Evolutionary conservation across 2,888 invertebrate genomes (phyloP).

Genomic region (Taenaris catops): DNA sequence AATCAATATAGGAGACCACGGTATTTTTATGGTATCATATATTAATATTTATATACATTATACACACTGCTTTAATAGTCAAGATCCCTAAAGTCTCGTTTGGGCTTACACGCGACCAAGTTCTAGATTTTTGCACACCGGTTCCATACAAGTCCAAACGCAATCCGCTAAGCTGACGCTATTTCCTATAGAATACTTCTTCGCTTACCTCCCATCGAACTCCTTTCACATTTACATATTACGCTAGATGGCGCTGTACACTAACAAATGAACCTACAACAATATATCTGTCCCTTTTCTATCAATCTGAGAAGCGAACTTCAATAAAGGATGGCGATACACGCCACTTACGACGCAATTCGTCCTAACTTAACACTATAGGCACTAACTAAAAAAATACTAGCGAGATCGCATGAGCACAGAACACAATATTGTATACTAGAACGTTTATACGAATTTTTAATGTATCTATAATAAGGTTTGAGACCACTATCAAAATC

Average conservation of each 20-base stretch:
- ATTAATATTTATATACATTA: slow-evolving; percentile 1
- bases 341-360: slow-evolving; percentile 48
- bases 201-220: slow-evolving; percentile 5
- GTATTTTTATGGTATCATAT: not conserved
- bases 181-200: too few relatives aligned
- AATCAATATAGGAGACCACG: not conserved
- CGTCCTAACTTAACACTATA: slow-evolving; percentile 68
- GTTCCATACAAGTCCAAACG: too few relatives aligned
- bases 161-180: too few relatives aligned
- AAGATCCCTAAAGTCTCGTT: slow-evolving; percentile 3
- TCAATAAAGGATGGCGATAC: slow-evolving; percentile 30
- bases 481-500: too few relatives aligned
- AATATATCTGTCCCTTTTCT: slow-evolving; percentile 28
- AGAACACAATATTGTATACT: slow-evolving; percentile 55
- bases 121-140: too few relatives aligned
- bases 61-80: slow-evolving; percentile 5
- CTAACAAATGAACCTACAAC: slow-evolving; percentile 38
- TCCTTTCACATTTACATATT: slow-evolving; percentile 21
- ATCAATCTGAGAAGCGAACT: slow-evolving; percentile 29
- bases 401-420: slow-evolving; percentile 78
- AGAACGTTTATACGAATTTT: slow-evolving; percentile 6
- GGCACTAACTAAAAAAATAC: slow-evolving; percentile 75
- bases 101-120: not conserved
- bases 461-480: too few relatives aligned
- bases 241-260: slow-evolving; percentile 40